Conservation (phyloP, 1,140 invertebrate species). For the Aphaenogaster rudis region DNA sequence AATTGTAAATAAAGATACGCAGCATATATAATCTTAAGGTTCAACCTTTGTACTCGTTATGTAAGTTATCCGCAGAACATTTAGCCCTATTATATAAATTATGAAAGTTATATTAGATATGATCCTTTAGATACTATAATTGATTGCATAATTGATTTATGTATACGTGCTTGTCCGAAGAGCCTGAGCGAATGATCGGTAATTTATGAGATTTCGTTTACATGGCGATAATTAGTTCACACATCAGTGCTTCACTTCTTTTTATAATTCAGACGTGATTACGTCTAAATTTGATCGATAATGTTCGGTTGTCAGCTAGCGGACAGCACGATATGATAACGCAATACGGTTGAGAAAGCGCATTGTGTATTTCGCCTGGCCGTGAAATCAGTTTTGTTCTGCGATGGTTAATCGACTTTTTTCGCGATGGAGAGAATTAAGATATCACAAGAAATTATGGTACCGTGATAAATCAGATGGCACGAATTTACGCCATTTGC, state of each 20-base stretch:
- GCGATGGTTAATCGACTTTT: conserved; percentile 22
- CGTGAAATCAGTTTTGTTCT: conserved; percentile 36
- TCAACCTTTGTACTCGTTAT: conserved; percentile 35
- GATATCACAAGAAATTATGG: conserved; percentile 1
- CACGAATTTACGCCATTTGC: conserved; percentile 7
- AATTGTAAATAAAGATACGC: not conserved
- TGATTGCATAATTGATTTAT: conserved; percentile 62
- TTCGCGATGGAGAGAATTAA: not conserved
- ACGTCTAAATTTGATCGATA: not conserved
- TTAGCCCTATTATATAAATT: conserved; percentile 45
- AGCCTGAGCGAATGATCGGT: not conserved
- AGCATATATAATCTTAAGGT: not conserved
- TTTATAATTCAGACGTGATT: conserved; percentile 12
- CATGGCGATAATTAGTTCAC: not conserved
- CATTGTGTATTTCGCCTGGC: conserved; percentile 26
- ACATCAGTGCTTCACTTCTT: not conserved
- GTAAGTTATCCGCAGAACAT: conserved; percentile 41
- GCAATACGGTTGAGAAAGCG: conserved; percentile 36
- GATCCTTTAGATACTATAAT: conserved; percentile 58
- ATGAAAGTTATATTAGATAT: conserved; percentile 59
- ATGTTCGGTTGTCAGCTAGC: conserved; percentile 21
- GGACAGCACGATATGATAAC: not conserved
- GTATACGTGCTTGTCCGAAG: not conserved
- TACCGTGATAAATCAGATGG: not conserved
- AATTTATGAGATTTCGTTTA: not conserved